Conservation (phyloP, 1,140 invertebrate species). For the Habropoda laboriosa region DNA sequence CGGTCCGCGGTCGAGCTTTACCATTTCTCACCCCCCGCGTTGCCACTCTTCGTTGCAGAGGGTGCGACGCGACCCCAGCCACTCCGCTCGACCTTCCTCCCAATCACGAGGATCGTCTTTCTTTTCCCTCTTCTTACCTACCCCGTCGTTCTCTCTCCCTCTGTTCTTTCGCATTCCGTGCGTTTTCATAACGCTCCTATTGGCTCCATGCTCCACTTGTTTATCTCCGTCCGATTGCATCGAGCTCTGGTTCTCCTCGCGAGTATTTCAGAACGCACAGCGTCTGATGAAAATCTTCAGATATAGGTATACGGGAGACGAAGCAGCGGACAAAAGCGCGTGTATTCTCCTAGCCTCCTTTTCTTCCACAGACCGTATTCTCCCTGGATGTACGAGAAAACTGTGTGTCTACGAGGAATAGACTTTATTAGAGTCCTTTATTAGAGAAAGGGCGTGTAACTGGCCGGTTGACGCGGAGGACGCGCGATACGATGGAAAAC, state of each 20-base stretch:
- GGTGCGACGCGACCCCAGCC: constrained; percentile 6
- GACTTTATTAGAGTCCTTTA: too few species aligned
- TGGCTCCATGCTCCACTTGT: not conserved
- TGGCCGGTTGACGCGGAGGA: too few species aligned
- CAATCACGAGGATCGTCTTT: constrained; percentile 34
- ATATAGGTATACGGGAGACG: not conserved
- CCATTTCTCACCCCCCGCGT: constrained; percentile 25
- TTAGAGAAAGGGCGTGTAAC: too few species aligned
- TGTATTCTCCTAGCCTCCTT: not conserved
- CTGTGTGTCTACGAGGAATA: too few species aligned
- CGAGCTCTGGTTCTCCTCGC: not conserved
- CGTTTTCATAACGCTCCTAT: not conserved
- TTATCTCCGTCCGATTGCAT: constrained; percentile 4
- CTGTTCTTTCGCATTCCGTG: too few species aligned
- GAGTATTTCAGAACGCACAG: not conserved
- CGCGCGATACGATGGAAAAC: too few species aligned
- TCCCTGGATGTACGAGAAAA: not conserved
- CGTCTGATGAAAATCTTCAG: not conserved
- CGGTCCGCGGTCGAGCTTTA: not conserved
- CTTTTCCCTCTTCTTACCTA: too few species aligned
- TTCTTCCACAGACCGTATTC: not conserved
- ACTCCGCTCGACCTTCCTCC: constrained; percentile 7
- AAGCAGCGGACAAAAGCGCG: not conserved
- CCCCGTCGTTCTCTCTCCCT: too few species aligned
- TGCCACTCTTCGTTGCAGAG: not conserved